phyloP scores from a whole-genome alignment of 1,140 invertebrate genomes.

The Papilio aristodemus region DNA sequence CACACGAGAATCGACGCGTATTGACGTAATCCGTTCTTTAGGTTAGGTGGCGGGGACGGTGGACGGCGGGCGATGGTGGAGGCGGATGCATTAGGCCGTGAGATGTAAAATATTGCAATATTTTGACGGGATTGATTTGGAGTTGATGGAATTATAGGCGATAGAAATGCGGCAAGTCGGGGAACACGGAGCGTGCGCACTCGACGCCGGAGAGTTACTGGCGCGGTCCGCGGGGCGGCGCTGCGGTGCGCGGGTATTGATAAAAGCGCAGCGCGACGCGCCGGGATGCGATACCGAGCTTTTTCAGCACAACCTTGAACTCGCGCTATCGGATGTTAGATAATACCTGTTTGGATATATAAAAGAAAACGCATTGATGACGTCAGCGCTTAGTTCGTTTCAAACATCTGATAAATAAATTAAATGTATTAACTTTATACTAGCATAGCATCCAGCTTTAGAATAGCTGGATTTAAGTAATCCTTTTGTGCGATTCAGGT shows the following conservation, averaged over 20 bases:
- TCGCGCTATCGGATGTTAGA: conserved; percentile 67
- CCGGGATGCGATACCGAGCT: conserved; percentile 50
- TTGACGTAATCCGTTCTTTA: conserved; percentile 52
- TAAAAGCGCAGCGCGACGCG: conserved; percentile 66
- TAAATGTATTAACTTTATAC: not conserved
- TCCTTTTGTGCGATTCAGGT: conserved; percentile 14
- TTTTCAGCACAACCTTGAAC: conserved; percentile 74
- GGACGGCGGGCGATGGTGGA: conserved; percentile 32
- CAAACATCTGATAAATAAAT: not conserved
- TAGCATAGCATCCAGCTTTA: not conserved
- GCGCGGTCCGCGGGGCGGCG: conserved; percentile 61
- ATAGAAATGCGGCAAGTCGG: conserved; percentile 63
- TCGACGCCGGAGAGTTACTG: conserved; percentile 58
- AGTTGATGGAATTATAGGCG: conserved; percentile 54
- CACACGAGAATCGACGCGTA: conserved; percentile 44
- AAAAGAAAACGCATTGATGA: conserved; percentile 40
- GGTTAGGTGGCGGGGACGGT: conserved; percentile 42
- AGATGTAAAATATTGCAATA: conserved; percentile 38
- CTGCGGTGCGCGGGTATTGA: conserved; percentile 61
- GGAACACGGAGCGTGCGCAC: conserved; percentile 69
- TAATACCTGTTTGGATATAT: conserved; percentile 57
- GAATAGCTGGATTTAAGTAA: conserved; percentile 1
- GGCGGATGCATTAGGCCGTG: conserved; percentile 15
- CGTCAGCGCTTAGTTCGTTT: conserved; percentile 18
- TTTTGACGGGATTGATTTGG: conserved; percentile 67